These are phyloP conservation scores for Drosophila hawaiiensis DNA, from an alignment of 2,888 invertebrate species.

Conservation along the genomic window DNA sequence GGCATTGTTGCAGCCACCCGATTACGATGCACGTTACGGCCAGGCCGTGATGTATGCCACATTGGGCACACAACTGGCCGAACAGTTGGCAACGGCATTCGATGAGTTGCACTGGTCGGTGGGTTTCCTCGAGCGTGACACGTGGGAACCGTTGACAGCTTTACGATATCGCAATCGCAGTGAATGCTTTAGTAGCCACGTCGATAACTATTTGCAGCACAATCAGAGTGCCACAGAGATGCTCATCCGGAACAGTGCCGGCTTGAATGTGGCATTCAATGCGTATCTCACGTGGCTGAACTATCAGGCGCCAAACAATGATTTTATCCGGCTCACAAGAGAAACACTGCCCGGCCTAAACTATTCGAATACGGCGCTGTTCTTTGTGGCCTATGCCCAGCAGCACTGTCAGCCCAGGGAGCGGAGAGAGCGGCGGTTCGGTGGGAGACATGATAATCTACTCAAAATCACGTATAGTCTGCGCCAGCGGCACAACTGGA, in stretches of 20 bases:
- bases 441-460: not conserved
- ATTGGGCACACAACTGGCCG: slow-evolving; percentile 72
- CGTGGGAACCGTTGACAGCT: slow-evolving; percentile 75
- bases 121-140: slow-evolving; percentile 63
- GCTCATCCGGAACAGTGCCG: slow-evolving; percentile 72
- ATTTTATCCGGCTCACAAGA: slow-evolving; percentile 64
- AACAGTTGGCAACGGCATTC: slow-evolving; percentile 75
- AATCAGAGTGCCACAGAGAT: slow-evolving; percentile 58
- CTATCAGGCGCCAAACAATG: slow-evolving; percentile 74
- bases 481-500: slow-evolving; percentile 66
- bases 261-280: slow-evolving; percentile 79
- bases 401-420: slow-evolving; percentile 67
- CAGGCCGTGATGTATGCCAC: slow-evolving; percentile 72
- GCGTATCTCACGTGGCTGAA: slow-evolving; percentile 81
- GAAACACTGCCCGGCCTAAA: slow-evolving; percentile 81
- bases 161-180: slow-evolving; percentile 71
- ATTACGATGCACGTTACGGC: slow-evolving; percentile 73
- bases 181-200: slow-evolving; percentile 75
- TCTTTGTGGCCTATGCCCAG: slow-evolving; percentile 82
- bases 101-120: slow-evolving; percentile 80
- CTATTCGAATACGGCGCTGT: slow-evolving; percentile 82
- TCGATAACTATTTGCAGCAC: slow-evolving; percentile 67
- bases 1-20: slow-evolving; percentile 79
- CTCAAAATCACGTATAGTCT: slow-evolving; percentile 42
- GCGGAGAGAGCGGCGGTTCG: not conserved